Evolutionary conservation across 1,140 invertebrate species (phyloP), one percentile per base, ranked within the genome.

Genomic region (Drosophila insularis): DNA sequence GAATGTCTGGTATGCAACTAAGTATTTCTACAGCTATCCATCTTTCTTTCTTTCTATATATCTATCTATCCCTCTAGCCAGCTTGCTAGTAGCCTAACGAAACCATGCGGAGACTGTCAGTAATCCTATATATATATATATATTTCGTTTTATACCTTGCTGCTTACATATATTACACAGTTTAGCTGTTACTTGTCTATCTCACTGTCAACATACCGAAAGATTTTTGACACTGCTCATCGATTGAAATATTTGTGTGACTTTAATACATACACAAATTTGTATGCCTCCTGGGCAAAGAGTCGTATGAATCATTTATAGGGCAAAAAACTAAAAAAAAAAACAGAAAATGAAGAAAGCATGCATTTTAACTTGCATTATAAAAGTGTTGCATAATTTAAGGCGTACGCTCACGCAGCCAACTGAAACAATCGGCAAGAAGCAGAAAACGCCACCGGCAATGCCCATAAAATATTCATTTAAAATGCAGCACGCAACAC

Each of bases 401-500:
- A 80, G 84, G 84, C 80, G 80, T 31, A 56, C 66, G 63, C 73
- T 53, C 73, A 68, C 63, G 75, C 72, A 78, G 68, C 64, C 64
- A 74, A 74, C 50, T 68, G 78, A 69, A 77, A 70, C 43, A 50
- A 50, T 50, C 43, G 43, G 43, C 17, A 71, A 72, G 27, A 14
- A 39, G 59, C 10, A 32, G 11, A 19, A 43, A 32, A 39, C 60
- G 39, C 78, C 72, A 74, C 70, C 59, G 71, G 55, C 55, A 76
- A 76, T 69, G 76, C 63, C 73, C 76, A 87, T 84, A 87, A 87
- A 87, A 87, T 87, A 87, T 87, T 87, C 73, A 87, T 87, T 87
- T 87, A 74, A 87, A 89, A 87, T 87, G 84, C 84, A 89, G 72
- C 84, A 87, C 81, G 84, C 84, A 87, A 89, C 85, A 87, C 84